Evolutionary conservation across 2,797 vertebrate species (phyloP).

Genomic region (Coluber constrictor): DNA sequence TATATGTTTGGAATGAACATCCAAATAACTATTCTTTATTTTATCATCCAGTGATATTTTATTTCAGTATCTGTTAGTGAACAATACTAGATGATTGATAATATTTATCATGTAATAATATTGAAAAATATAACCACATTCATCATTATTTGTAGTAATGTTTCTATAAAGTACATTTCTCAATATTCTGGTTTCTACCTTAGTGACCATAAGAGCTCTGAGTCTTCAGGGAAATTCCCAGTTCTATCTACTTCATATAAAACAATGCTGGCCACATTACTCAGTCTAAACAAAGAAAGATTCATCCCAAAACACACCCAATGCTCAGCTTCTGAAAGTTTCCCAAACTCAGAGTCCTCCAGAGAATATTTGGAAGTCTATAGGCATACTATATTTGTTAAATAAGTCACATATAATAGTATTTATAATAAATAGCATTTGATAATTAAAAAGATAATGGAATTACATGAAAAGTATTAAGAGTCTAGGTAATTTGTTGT

Average conservation of each 20-base stretch:
- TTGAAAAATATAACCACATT: background rate
- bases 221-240: background rate
- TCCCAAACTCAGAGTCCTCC: background rate
- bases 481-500: background rate
- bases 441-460: background rate
- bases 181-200: background rate
- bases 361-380: background rate
- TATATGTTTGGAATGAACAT: background rate
- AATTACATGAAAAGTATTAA: background rate
- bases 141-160: background rate
- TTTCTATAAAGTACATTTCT: background rate
- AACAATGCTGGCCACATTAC: background rate
- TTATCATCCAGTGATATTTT: background rate
- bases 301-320: background rate
- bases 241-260: background rate
- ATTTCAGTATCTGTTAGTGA: background rate
- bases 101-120: background rate
- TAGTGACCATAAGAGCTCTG: background rate
- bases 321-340: background rate
- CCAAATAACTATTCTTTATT: background rate
- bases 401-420: background rate
- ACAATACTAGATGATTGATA: background rate
- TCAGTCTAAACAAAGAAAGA: background rate
- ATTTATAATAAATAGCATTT: background rate
- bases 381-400: background rate